Base-by-base conservation (phyloP, 2,888 invertebrate species). In the Eupelmus urozonus region DNA sequence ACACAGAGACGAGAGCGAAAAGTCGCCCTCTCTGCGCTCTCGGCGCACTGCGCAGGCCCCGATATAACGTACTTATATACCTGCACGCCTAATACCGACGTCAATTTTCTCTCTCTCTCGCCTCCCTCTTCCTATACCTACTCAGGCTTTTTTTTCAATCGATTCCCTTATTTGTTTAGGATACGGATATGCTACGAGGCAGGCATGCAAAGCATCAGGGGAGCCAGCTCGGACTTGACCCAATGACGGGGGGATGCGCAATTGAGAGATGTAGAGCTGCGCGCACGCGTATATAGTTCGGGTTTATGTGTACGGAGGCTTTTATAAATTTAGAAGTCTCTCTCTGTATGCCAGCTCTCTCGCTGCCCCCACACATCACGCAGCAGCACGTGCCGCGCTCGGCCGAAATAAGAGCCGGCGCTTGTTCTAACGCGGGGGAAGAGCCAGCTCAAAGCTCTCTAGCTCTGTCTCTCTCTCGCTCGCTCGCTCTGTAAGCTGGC, bases 1-100 rank as follows among this genome's bases (percentile, higher is more conserved):
- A 75, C 79, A 80, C 80, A 77, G 16, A 25, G 40, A 40, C 29
- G 5, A 20, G 49, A 45, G 40, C 60, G 60, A 23, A n/a, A n/a
- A n/a, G n/a, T n/a, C n/a, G n/a, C n/a, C n/a, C n/a, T n/a, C n/a
- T n/a, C n/a, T 23, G 59, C 60, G 13, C n/a, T 13, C 18, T 4
- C 23, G 25, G 16, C 23, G 13, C 40, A 20, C 40, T 51, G 57
- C 59, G 66, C 74, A 59, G 45, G 34, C 66, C 59, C 65, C 57
- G 29, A 57, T 25, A 53, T 11, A 53, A 53, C 53, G 9, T 2
- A 16, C 45, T 16, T 13, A 45, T 2, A 45, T 45, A 45, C 45
- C 45, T 7, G 13, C 2, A 2, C 16, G 45, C 20, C 49, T n/a
- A 9, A 16, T 13, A 49, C n/a, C 49, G 49, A n/a, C n/a, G n/a